These are phyloP conservation scores for Agapostemon virescens DNA, from an alignment of 2,888 invertebrate species.

Conservation along the genomic window DNA sequence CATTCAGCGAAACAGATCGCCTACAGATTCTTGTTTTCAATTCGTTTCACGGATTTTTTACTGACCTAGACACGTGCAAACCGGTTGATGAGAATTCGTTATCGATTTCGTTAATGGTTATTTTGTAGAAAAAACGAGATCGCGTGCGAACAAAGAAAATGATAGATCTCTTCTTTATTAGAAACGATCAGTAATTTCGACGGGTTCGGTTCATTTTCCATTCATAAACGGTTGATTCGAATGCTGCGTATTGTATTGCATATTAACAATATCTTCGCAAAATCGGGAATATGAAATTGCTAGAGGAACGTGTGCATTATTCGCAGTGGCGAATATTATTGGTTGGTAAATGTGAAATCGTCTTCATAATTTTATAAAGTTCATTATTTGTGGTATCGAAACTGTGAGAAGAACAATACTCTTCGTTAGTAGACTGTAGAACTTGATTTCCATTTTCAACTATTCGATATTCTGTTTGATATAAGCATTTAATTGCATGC, in stretches of 20 bases:
- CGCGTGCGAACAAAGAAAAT: background rate
- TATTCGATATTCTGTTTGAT: background rate
- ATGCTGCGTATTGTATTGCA: background rate
- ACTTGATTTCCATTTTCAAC: background rate
- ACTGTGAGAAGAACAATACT: background rate
- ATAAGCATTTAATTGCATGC: no score
- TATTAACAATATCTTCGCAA: background rate
- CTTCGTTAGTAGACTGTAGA: background rate
- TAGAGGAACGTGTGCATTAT: background rate
- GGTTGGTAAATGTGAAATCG: background rate
- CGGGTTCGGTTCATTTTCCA: background rate
- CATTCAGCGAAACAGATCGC: conserved; percentile 24
- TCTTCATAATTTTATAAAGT: background rate
- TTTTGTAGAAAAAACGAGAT: background rate
- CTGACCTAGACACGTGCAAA: background rate
- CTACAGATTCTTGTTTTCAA: conserved; percentile 25
- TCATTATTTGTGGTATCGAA: background rate
- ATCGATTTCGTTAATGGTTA: background rate
- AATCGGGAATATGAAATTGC: background rate
- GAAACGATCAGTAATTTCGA: background rate
- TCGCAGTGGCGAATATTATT: background rate
- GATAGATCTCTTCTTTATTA: background rate
- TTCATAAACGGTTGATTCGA: background rate
- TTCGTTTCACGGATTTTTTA: background rate
- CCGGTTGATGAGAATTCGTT: background rate